Evolutionary conservation across 53 echinoderm and acorn worm genomes (phyloP).

Genomic region (Mesocentrotus franciscanus): DNA sequence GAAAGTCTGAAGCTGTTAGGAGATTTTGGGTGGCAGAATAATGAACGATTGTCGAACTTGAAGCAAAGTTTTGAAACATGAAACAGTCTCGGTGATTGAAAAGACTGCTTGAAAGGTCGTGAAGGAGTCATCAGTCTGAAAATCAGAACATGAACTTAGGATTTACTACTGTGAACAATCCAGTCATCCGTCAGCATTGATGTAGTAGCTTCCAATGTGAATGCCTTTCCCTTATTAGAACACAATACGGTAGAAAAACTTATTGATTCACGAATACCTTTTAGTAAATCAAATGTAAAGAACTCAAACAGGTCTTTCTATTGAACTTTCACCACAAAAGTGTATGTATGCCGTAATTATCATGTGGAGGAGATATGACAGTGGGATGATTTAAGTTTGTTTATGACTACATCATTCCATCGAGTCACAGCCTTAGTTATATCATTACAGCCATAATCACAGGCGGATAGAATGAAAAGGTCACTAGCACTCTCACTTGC

Average conservation of each 20-base stretch:
- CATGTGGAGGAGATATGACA: neutral
- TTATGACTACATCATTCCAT: neutral
- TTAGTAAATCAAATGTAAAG: neutral
- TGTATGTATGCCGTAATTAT: neutral
- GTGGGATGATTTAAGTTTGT: neutral
- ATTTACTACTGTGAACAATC: neutral
- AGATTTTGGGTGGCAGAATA: slow-evolving; percentile 25
- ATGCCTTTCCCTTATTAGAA: no score
- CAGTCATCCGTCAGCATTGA: neutral
- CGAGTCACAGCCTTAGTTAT: neutral
- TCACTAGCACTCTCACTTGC: slow-evolving; percentile 48
- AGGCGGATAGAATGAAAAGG: slow-evolving; percentile 35
- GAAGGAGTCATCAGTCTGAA: slow-evolving; percentile 40
- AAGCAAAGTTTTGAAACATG: slow-evolving; percentile 36
- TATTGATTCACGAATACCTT: neutral
- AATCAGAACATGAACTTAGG: neutral
- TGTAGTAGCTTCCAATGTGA: neutral
- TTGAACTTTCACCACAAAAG: neutral
- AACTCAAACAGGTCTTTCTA: neutral
- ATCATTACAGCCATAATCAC: slow-evolving; percentile 3
- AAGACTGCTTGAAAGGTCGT: slow-evolving; percentile 23
- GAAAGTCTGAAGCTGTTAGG: slow-evolving; percentile 13
- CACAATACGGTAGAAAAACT: neutral
- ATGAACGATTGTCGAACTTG: slow-evolving; percentile 13
- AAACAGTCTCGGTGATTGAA: slow-evolving; percentile 27